Conservation (phyloP, 2,113 vertebrate species). For the Hucho hucho region DNA sequence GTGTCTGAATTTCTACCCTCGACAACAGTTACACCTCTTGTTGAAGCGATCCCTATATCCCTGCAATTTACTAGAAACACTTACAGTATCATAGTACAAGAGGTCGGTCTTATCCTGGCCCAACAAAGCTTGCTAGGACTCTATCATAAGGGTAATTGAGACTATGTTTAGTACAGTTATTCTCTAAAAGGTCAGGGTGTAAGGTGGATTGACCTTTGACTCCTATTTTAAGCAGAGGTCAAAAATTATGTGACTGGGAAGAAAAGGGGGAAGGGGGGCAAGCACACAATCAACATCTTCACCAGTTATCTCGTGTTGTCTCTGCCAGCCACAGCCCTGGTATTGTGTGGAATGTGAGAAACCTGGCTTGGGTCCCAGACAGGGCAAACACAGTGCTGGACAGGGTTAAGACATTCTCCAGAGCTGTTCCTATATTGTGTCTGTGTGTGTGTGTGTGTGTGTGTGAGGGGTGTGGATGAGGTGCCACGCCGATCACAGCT, state of each 20-base stretch:
- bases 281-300: constrained; percentile 29
- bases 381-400: constrained; percentile 43
- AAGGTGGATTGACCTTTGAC: constrained; percentile 37
- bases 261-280: neutral
- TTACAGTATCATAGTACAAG: too few relatives aligned
- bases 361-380: constrained; percentile 51
- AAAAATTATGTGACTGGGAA: constrained; percentile 19
- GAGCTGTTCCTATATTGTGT: neutral
- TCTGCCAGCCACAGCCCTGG: constrained; percentile 44
- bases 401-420: constrained; percentile 31
- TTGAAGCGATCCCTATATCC: neutral
- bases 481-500: constrained; percentile 21
- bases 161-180: neutral
- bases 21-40: neutral
- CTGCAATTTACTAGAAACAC: too few relatives aligned
- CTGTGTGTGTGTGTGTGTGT: constrained; percentile 6
- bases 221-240: constrained; percentile 20
- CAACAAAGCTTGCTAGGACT: too few relatives aligned
- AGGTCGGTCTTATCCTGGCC: too few relatives aligned
- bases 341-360: constrained; percentile 59
- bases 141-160: neutral
- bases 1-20: neutral
- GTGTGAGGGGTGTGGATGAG: constrained; percentile 8
- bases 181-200: neutral
- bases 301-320: constrained; percentile 25